These are phyloP conservation scores for Bettongia penicillata DNA, from an alignment of 2,113 vertebrate genomes.

Conservation along the genomic window DNA sequence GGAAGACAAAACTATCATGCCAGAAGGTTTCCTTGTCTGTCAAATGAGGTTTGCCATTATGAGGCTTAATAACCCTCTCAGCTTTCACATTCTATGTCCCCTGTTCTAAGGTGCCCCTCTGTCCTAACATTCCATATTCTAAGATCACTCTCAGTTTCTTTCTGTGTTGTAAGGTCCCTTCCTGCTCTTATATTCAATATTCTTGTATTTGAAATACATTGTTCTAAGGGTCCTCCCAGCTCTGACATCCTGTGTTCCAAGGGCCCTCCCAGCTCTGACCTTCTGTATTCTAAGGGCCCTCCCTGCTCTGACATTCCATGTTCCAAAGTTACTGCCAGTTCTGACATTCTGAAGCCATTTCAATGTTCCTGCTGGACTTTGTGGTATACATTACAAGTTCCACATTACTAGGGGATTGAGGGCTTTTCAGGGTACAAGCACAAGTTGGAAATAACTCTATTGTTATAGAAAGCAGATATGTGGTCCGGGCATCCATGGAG, in stretches of 20 bases:
- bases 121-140: background rate
- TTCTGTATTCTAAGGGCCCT: background rate
- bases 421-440: background rate
- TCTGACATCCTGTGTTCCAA: background rate
- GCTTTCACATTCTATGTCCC: background rate
- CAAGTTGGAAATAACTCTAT: background rate
- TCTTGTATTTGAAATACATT: background rate
- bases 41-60: background rate
- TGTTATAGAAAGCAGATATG: background rate
- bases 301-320: background rate
- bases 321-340: background rate
- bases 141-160: background rate
- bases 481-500: background rate
- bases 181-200: background rate
- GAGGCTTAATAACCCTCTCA: background rate
- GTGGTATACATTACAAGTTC: background rate
- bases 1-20: background rate
- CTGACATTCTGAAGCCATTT: background rate
- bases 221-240: background rate
- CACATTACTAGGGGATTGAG: background rate
- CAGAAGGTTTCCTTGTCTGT: background rate
- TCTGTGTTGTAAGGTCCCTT: background rate
- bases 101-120: background rate
- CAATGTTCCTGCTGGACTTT: background rate
- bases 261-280: no score